Percentiles rank a stretch among this genome's conserved stretches.
Evolutionary conservation across 2,797 vertebrate species (phyloP).

Genomic region (Lacerta viridis): DNA sequence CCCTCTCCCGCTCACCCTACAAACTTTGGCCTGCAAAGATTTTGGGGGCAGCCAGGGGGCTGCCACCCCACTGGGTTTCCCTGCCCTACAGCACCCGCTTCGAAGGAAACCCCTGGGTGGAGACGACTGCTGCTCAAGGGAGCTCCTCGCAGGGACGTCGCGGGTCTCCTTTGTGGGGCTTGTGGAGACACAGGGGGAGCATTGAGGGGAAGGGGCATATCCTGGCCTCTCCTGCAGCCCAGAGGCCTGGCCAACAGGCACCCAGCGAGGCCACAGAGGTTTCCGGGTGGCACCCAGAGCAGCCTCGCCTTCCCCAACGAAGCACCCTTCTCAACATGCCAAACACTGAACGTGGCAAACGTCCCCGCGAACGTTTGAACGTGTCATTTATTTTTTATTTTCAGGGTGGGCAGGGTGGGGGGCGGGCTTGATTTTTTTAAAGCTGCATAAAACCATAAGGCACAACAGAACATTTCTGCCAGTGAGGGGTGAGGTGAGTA

Average conservation of each 20-base stretch:
- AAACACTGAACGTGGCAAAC: neutral
- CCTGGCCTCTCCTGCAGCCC: neutral
- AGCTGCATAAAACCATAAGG: neutral
- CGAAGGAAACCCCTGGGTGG: no score
- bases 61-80: neutral
- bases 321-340: no score
- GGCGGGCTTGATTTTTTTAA: neutral
- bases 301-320: no score
- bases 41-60: neutral
- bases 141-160: no score
- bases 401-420: neutral
- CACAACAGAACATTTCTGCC: slow-evolving; percentile 2
- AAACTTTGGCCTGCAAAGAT: neutral
- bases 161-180: no score
- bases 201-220: no score
- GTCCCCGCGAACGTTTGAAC: neutral
- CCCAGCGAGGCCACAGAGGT: neutral
- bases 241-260: neutral
- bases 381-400: neutral
- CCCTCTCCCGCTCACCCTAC: neutral
- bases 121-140: no score
- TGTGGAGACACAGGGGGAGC: no score
- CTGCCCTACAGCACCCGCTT: neutral
- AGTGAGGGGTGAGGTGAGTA: neutral
- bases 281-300: no score